Conservation (phyloP, 1,140 invertebrate genomes). For the Berghia stephanieae region DNA sequence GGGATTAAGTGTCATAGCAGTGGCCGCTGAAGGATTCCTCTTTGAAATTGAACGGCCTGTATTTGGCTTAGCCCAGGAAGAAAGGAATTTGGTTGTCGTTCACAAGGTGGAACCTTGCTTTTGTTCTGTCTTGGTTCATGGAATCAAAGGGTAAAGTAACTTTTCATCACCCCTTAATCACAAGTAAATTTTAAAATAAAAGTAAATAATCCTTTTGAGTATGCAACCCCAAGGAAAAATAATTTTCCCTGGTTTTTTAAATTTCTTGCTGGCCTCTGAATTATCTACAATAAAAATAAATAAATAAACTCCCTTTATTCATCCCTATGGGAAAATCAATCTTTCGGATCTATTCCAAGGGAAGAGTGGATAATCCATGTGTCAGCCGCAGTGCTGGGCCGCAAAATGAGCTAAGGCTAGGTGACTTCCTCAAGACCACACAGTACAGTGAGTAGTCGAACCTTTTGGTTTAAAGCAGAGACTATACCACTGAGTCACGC, state of each 20-base stretch:
- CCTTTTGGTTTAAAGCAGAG: too few relatives aligned
- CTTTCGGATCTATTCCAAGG: too few relatives aligned
- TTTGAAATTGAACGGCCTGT: conserved; percentile 1
- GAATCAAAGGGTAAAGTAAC: neutral
- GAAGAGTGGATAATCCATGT: too few relatives aligned
- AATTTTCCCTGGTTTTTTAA: neutral
- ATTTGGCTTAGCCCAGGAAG: neutral
- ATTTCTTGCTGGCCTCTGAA: neutral
- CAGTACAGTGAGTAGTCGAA: too few relatives aligned
- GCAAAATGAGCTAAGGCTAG: too few relatives aligned
- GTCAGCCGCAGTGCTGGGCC: too few relatives aligned
- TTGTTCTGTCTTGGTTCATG: conserved; percentile 29
- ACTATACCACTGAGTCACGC: too few relatives aligned
- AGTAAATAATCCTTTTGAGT: neutral
- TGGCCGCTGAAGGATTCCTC: conserved; percentile 24
- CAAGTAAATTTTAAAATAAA: neutral
- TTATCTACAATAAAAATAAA: too few relatives aligned
- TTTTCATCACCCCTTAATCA: neutral
- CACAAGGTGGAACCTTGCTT: conserved; percentile 22
- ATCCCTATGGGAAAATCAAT: too few relatives aligned
- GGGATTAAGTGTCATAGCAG: conserved; percentile 12
- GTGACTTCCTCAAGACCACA: too few relatives aligned
- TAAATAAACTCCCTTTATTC: too few relatives aligned
- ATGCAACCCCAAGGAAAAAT: neutral
- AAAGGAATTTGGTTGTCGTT: neutral